These are phyloP conservation scores for Sandelia bainsii DNA, from an alignment of 2,797 vertebrate genomes.

Conservation along the genomic window DNA sequence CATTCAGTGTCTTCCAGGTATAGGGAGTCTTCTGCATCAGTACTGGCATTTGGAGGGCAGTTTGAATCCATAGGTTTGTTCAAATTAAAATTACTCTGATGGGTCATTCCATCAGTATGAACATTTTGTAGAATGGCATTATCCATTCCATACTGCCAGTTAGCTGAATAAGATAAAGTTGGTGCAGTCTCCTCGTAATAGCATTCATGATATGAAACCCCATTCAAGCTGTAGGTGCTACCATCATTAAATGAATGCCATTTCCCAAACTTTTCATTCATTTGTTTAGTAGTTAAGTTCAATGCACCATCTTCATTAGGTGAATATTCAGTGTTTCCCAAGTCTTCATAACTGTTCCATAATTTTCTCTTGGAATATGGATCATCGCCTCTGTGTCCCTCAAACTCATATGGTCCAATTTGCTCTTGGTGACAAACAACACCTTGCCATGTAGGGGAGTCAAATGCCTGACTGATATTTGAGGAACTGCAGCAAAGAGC, in stretches of 20 bases:
- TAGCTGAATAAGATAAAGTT: slow-evolving; percentile 83
- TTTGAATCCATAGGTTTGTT: slow-evolving; percentile 82
- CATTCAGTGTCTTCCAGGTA: slow-evolving; percentile 89
- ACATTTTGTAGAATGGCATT: slow-evolving; percentile 67
- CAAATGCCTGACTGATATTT: slow-evolving; percentile 62
- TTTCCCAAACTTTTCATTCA: slow-evolving; percentile 81
- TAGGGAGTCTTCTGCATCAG: slow-evolving; percentile 80
- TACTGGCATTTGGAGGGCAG: slow-evolving; percentile 76
- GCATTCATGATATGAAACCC: slow-evolving; percentile 85
- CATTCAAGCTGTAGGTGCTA: slow-evolving; percentile 85
- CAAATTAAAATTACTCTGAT: slow-evolving; percentile 69
- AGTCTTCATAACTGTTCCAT: slow-evolving; percentile 77
- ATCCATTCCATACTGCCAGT: slow-evolving; percentile 79
- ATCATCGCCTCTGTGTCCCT: slow-evolving; percentile 54
- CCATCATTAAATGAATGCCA: slow-evolving; percentile 79
- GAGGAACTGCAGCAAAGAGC: slow-evolving; percentile 53
- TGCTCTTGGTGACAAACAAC: slow-evolving; percentile 59
- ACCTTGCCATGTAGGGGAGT: slow-evolving; percentile 56
- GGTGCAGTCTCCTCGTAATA: slow-evolving; percentile 86
- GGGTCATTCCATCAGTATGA: slow-evolving; percentile 70
- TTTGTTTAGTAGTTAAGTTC: slow-evolving; percentile 91
- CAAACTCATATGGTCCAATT: slow-evolving; percentile 46
- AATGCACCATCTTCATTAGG: slow-evolving; percentile 83
- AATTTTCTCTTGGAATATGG: slow-evolving; percentile 63
- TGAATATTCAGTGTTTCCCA: slow-evolving; percentile 66